Percentiles rank a stretch among this genome's conserved stretches.
phyloP scores from a whole-genome alignment of 92 coral and sea anemone species.

The Pocillopora grandis region DNA sequence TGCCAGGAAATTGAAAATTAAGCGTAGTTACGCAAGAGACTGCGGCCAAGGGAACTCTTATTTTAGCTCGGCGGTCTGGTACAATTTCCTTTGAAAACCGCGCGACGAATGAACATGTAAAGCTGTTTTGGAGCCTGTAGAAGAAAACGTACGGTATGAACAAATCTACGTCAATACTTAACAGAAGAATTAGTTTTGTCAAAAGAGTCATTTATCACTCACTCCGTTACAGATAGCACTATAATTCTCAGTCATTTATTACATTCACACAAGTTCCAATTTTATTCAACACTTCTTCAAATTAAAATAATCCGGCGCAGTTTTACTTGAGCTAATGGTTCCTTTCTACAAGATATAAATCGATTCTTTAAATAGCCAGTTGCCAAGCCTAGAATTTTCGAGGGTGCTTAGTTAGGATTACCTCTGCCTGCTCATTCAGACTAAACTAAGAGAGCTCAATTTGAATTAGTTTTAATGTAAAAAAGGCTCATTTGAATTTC shows the following conservation, averaged over 20 bases:
- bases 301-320: neutral
- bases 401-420: too few species aligned
- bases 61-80: neutral
- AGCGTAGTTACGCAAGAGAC: conserved; percentile 1
- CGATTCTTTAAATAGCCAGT: too few species aligned
- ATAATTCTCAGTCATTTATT: neutral
- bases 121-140: neutral
- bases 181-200: too few species aligned
- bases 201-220: too few species aligned
- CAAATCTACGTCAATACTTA: neutral
- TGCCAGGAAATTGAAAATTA: conserved; percentile 42
- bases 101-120: neutral
- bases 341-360: too few species aligned
- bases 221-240: too few species aligned
- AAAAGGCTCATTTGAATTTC: neutral
- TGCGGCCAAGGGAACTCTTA: conserved; percentile 12
- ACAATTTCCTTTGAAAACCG: conserved; percentile 4
- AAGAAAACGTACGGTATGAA: neutral
- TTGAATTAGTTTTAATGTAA: too few species aligned
- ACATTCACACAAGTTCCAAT: neutral
- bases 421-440: too few species aligned
- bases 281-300: neutral
- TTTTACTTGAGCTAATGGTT: too few species aligned
- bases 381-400: too few species aligned
- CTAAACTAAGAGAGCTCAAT: too few species aligned